Percentiles rank a stretch among this genome's conserved stretches.
Conservation (phyloP, 2,888 invertebrate species). For the Pinctada fucata region DNA sequence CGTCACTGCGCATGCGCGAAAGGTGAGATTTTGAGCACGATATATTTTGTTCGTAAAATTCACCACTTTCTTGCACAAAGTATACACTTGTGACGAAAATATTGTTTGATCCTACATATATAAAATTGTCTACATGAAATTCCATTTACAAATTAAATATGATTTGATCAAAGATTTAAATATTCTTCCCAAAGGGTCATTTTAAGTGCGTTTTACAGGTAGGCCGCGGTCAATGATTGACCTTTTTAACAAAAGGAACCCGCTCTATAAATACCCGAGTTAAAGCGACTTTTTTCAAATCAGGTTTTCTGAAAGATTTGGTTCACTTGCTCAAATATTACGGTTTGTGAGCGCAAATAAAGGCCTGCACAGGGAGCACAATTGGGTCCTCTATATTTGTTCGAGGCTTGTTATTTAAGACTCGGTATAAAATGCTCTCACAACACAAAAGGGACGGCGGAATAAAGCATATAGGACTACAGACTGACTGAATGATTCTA, state of each 20-base stretch:
- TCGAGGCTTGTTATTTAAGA: slow-evolving; percentile 15
- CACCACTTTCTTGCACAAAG: no score
- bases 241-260: slow-evolving; percentile 22
- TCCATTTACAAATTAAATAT: no score
- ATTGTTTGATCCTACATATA: no score
- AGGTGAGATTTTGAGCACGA: neutral
- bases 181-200: neutral
- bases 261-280: slow-evolving; percentile 28
- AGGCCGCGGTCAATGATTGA: neutral
- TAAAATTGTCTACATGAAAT: no score
- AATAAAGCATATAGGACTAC: slow-evolving; percentile 3
- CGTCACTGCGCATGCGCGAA: slow-evolving; percentile 46
- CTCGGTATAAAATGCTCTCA: slow-evolving; percentile 26
- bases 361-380: slow-evolving; percentile 21
- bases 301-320: slow-evolving; percentile 28
- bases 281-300: slow-evolving; percentile 29
- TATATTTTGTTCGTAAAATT: no score
- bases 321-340: slow-evolving; percentile 26
- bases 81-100: no score
- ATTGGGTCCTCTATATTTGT: slow-evolving; percentile 12
- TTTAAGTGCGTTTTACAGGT: neutral
- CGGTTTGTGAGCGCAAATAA: slow-evolving; percentile 27
- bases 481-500: neutral
- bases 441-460: slow-evolving; percentile 8
- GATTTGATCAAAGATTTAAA: no score